Conservation (phyloP, 2,888 invertebrate species). For the Halictus ligatus region DNA sequence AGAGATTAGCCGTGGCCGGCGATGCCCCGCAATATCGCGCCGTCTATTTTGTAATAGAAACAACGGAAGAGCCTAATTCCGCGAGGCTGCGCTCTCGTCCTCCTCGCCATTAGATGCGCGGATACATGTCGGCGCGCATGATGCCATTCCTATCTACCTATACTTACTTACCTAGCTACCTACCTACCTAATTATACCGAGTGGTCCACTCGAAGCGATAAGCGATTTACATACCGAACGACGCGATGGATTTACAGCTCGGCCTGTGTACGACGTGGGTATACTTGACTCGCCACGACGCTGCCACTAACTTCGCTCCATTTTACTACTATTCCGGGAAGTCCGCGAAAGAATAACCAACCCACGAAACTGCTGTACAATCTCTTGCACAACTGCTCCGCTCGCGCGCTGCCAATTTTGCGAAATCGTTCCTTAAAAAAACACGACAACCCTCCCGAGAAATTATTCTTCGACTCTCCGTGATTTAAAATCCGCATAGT, state of each 20-base stretch:
- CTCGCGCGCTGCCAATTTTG: neutral
- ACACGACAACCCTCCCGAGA: neutral
- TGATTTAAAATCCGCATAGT: neutral
- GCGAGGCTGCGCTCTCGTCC: conserved; percentile 76
- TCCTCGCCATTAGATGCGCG: conserved; percentile 80
- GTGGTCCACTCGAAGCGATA: conserved; percentile 82
- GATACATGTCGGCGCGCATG: conserved; percentile 74
- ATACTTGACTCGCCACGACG: conserved; percentile 52
- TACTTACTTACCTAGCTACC: conserved; percentile 74
- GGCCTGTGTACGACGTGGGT: conserved; percentile 61
- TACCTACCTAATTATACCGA: conserved; percentile 83
- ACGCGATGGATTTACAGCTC: conserved; percentile 81
- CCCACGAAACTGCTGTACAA: conserved; percentile 21
- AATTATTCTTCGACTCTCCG: neutral
- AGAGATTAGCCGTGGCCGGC: conserved; percentile 66
- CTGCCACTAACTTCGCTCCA: conserved; percentile 56
- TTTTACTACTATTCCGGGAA: conserved; percentile 72
- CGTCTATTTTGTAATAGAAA: conserved; percentile 84
- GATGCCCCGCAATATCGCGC: conserved; percentile 81
- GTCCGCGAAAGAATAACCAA: conserved; percentile 42
- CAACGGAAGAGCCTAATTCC: conserved; percentile 84
- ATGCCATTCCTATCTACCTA: conserved; percentile 77
- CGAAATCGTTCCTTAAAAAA: neutral
- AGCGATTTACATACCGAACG: conserved; percentile 83
- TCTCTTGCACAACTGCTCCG: neutral